phyloP scores from a whole-genome alignment of 2,797 vertebrate genomes.

The Micropoecilia bifurca region DNA sequence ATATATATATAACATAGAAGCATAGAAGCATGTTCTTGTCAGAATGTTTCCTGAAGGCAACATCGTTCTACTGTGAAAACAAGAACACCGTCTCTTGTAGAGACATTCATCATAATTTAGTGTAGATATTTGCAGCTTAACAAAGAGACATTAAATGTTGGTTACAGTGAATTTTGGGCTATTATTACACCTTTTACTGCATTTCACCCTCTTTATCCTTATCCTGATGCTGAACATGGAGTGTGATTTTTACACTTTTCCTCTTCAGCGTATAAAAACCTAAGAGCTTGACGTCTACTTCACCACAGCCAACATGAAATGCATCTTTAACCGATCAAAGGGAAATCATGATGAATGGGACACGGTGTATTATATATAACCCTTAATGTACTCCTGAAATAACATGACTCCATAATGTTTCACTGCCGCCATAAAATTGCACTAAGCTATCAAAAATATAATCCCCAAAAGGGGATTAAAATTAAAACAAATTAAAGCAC shows the following conservation, averaged over 20 bases:
- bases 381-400: neutral
- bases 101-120: neutral
- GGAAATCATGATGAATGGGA: neutral
- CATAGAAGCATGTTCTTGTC: neutral
- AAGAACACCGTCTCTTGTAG: neutral
- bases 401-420: neutral
- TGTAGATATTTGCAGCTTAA: neutral
- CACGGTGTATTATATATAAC: neutral
- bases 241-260: neutral
- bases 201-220: neutral
- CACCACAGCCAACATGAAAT: neutral
- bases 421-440: neutral
- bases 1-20: neutral
- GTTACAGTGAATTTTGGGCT: neutral
- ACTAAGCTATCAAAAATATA: neutral
- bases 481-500: too few relatives aligned
- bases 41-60: neutral
- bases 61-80: neutral
- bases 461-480: neutral
- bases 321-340: neutral
- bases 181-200: neutral
- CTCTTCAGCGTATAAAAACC: neutral
- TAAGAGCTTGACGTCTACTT: neutral
- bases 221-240: neutral
- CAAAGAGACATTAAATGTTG: neutral